Percentiles rank a stretch among this genome's conserved stretches.
Evolutionary conservation across 1,140 invertebrate species (phyloP).

Genomic region (Drosophila sp.): DNA sequence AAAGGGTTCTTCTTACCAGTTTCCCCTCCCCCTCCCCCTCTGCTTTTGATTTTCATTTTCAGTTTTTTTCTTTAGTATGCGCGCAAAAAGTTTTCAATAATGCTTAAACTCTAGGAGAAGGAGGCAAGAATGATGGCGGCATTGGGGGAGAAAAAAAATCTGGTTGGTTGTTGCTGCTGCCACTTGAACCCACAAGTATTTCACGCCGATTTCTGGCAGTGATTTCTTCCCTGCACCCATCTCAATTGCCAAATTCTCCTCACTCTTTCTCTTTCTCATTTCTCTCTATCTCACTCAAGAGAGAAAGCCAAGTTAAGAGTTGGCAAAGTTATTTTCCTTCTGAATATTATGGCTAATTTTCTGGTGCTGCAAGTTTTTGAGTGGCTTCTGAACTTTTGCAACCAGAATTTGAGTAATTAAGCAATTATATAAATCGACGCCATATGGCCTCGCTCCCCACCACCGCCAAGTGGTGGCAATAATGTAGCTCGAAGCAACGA

Average conservation of each 20-base stretch:
- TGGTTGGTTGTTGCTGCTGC: conserved; percentile 23
- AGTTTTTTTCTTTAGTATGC: conserved; percentile 34
- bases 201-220: conserved; percentile 68
- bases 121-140: neutral
- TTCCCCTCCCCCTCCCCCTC: neutral
- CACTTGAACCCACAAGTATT: conserved; percentile 68
- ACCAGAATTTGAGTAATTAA: conserved; percentile 59
- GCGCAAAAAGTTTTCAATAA: conserved; percentile 50
- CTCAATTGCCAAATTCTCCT: conserved; percentile 38
- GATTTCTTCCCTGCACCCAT: conserved; percentile 37
- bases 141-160: conserved; percentile 11
- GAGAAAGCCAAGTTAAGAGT: conserved; percentile 3
- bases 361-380: conserved; percentile 38
- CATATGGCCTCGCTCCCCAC: neutral
- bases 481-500: neutral
- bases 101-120: conserved; percentile 15
- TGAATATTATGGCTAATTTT: conserved; percentile 59
- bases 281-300: conserved; percentile 19
- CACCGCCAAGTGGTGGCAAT: neutral
- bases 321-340: conserved; percentile 52
- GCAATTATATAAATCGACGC: conserved; percentile 57
- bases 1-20: conserved; percentile 37
- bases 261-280: neutral
- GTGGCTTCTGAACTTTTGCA: conserved; percentile 37
- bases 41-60: neutral